These are phyloP conservation scores for Percopsis omiscomaycus DNA, from an alignment of 2,797 vertebrate species.

Conservation along the genomic window DNA sequence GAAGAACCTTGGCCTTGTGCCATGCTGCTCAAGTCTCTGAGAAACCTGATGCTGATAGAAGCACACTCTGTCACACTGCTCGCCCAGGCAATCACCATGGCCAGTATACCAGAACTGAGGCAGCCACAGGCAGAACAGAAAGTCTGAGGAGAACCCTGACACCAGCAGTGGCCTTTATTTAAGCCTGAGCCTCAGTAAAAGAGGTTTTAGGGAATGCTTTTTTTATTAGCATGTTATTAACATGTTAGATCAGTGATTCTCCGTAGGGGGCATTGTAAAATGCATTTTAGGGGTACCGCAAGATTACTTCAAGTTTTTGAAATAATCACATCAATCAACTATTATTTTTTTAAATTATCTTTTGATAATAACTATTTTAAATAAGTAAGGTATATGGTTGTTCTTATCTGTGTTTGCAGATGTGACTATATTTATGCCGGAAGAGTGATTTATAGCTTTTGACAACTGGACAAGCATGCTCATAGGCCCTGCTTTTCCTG, in stretches of 20 bases:
- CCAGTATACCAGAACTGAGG: constrained; percentile 33
- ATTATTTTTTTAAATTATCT: too few relatives aligned
- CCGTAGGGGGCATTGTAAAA: too few relatives aligned
- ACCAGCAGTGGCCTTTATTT: background rate
- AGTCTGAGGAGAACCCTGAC: constrained; percentile 13
- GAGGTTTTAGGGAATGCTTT: background rate
- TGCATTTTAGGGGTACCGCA: too few relatives aligned
- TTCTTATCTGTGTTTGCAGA: too few relatives aligned
- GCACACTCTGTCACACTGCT: constrained; percentile 54
- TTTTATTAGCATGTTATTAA: background rate
- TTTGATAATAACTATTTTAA: too few relatives aligned
- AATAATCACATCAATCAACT: too few relatives aligned
- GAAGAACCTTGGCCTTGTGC: constrained; percentile 42
- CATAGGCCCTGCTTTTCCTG: too few relatives aligned
- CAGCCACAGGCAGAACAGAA: constrained; percentile 9
- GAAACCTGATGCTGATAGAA: constrained; percentile 66
- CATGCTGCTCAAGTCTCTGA: constrained; percentile 43
- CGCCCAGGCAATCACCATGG: constrained; percentile 19
- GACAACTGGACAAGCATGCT: too few relatives aligned
- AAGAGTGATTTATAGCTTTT: too few relatives aligned
- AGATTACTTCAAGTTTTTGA: too few relatives aligned
- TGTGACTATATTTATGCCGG: too few relatives aligned
- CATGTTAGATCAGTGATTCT: background rate
- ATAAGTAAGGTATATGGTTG: too few relatives aligned
- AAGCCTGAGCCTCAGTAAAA: background rate